Conservation (phyloP, 2,113 vertebrate species). For the Raphicerus campestris region DNA sequence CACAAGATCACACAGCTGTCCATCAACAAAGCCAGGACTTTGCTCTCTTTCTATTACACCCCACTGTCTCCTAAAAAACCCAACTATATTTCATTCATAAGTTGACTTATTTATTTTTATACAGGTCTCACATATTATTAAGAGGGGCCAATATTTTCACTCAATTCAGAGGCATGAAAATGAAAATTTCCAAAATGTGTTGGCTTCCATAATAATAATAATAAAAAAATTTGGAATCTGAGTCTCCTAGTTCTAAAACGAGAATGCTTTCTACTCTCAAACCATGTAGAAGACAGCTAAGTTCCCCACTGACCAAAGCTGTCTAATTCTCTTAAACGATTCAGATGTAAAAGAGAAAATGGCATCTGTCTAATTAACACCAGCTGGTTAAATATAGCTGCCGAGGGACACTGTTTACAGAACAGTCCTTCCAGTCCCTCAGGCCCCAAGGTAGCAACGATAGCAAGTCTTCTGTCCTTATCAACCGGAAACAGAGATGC, state of each 20-base stretch:
- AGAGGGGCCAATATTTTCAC: neutral
- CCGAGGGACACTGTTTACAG: conserved; percentile 42
- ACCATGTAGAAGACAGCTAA: neutral
- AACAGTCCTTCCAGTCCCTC: neutral
- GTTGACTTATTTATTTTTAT: neutral
- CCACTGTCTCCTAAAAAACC: neutral
- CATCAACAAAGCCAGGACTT: neutral
- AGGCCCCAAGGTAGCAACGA: neutral
- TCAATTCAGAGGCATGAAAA: neutral
- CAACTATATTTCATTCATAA: neutral
- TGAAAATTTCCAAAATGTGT: neutral
- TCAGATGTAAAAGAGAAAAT: conserved; percentile 62
- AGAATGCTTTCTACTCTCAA: conserved; percentile 12
- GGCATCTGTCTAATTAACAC: conserved; percentile 71
- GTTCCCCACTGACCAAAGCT: conserved; percentile 40
- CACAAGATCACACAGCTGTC: neutral
- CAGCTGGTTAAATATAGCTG: conserved; percentile 54
- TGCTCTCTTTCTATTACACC: neutral
- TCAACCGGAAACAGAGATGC: conserved; percentile 48
- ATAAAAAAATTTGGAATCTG: neutral
- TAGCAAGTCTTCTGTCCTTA: conserved; percentile 18
- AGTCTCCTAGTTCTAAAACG: neutral
- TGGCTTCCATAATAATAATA: neutral
- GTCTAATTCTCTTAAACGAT: conserved; percentile 67
- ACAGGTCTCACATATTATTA: neutral